phyloP scores from a whole-genome alignment of 2,888 invertebrate genomes.

The Megalurothrips usitatus region DNA sequence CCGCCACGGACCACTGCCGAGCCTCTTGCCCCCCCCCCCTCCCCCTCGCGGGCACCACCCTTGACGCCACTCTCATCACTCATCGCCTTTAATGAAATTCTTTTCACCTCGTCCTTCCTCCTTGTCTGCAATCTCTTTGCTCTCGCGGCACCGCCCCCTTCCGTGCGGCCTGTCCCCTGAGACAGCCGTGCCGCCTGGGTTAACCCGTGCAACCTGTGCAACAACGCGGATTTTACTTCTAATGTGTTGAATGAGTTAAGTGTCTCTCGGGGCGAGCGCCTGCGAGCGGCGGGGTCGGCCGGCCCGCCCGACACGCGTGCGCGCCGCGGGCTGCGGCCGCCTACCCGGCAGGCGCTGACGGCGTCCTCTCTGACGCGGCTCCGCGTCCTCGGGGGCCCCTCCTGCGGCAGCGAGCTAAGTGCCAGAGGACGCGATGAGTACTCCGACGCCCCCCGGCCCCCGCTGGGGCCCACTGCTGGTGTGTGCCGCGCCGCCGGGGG shows the following conservation, averaged over 20 bases:
- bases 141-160: too few species aligned
- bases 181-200: too few species aligned
- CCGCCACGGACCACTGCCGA: background rate
- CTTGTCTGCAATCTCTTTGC: slow-evolving; percentile 1
- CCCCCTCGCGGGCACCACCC: background rate
- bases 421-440: slow-evolving; percentile 9
- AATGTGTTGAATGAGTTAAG: too few species aligned
- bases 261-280: too few species aligned
- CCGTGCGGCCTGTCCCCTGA: too few species aligned
- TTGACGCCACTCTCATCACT: background rate
- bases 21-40: background rate
- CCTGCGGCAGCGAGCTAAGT: slow-evolving; percentile 5
- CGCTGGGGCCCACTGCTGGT: background rate
- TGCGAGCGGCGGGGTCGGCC: too few species aligned
- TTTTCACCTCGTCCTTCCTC: background rate
- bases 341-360: too few species aligned
- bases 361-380: too few species aligned
- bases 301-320: too few species aligned
- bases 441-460: background rate
- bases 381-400: background rate
- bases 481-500: background rate
- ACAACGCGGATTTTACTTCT: too few species aligned
- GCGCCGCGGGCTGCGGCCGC: too few species aligned
- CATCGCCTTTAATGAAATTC: slow-evolving; percentile 6
- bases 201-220: too few species aligned